Conservation (phyloP, 2,113 vertebrate genomes). For the Lophura nycthemera region DNA sequence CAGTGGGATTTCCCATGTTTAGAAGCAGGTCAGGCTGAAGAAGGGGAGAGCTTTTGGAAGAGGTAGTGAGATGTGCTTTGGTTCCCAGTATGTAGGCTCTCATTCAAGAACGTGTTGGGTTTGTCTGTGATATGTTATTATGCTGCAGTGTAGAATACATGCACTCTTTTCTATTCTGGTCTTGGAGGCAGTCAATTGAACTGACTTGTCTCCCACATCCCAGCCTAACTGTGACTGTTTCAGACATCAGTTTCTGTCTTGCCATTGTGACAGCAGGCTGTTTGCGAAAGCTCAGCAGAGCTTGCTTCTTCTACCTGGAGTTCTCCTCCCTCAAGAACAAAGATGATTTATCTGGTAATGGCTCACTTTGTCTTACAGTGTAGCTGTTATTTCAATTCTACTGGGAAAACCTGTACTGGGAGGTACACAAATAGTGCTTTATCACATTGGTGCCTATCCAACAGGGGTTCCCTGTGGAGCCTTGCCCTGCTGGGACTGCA, state of each 20-base stretch:
- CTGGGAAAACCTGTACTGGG: not conserved
- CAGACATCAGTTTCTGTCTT: fast-evolving
- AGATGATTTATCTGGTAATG: not conserved
- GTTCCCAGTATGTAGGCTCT: fast-evolving
- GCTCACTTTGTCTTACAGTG: not conserved
- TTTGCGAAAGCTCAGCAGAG: fast-evolving
- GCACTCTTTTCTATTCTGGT: fast-evolving
- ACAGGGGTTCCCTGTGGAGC: not conserved
- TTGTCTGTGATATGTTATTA: fast-evolving
- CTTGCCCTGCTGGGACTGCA: not conserved
- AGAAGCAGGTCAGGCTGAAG: not conserved
- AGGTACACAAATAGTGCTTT: not conserved
- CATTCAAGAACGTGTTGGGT: no score
- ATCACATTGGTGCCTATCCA: not conserved
- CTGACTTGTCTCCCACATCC: fast-evolving
- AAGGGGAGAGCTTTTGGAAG: not conserved
- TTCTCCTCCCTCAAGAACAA: not conserved
- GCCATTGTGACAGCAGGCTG: not conserved
- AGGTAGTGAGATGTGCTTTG: not conserved
- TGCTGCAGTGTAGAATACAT: fast-evolving
- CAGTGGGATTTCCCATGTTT: not conserved
- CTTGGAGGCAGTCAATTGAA: fast-evolving
- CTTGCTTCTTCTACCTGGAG: not conserved
- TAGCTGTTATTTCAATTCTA: not conserved
- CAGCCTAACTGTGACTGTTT: fast-evolving